Evolutionary conservation across 2,888 invertebrate genomes (phyloP).

Genomic region (Chaetogeoica ovagalla): DNA sequence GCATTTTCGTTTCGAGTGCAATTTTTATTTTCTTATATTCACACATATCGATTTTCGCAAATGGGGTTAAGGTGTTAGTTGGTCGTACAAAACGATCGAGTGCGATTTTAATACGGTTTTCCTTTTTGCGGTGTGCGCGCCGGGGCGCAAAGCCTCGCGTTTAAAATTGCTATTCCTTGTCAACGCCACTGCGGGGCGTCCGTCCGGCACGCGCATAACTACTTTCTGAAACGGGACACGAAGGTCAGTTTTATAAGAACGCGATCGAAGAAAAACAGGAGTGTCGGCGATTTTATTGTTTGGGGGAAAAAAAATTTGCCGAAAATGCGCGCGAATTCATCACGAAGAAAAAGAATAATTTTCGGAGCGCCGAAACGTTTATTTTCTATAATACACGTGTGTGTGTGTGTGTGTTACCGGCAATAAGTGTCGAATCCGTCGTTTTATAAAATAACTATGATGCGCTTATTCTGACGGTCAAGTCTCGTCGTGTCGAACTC

Average conservation of each 20-base stretch:
- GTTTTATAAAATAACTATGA: too few species aligned
- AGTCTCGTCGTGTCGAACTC: too few species aligned
- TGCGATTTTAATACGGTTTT: slow-evolving; percentile 43
- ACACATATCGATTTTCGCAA: slow-evolving; percentile 34
- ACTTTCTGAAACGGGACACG: neutral
- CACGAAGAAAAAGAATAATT: too few species aligned
- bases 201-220: neutral
- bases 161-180: slow-evolving; percentile 47
- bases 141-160: slow-evolving; percentile 21
- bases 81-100: slow-evolving; percentile 20
- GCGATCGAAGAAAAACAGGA: neutral
- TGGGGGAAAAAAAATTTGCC: too few species aligned
- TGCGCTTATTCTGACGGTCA: too few species aligned
- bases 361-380: too few species aligned
- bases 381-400: too few species aligned
- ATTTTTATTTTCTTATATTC: slow-evolving; percentile 2
- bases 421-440: too few species aligned
- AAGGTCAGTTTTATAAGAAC: slow-evolving; percentile 33
- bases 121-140: slow-evolving; percentile 39
- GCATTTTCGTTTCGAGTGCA: too few species aligned
- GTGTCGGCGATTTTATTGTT: too few species aligned
- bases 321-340: too few species aligned
- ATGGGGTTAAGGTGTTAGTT: slow-evolving; percentile 52
- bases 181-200: slow-evolving; percentile 35
- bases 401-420: too few species aligned